These are phyloP conservation scores for Rhinichthys klamathensis DNA, from an alignment of 2,113 vertebrate species.

Conservation along the genomic window DNA sequence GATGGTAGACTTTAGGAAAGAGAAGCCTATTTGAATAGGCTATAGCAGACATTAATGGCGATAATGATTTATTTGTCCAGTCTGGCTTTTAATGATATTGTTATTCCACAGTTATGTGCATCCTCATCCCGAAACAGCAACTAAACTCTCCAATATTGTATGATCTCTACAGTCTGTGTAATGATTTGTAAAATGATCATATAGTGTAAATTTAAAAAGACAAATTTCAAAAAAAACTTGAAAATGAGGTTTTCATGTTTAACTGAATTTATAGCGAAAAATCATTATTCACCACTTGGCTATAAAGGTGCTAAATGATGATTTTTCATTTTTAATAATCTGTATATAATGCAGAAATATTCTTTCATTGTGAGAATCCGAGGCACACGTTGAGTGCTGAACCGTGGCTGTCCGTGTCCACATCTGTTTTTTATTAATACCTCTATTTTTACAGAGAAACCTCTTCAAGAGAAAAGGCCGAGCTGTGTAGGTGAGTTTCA, in stretches of 20 bases:
- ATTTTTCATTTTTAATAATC: constrained; percentile 1
- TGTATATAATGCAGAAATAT: neutral
- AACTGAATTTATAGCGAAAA: neutral
- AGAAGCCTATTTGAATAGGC: constrained; percentile 92
- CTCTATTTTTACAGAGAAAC: constrained; percentile 76
- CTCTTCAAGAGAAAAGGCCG: constrained; percentile 71
- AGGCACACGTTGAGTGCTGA: neutral
- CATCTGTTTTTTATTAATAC: constrained; percentile 79
- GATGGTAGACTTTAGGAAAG: constrained; percentile 94
- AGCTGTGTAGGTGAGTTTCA: constrained; percentile 77
- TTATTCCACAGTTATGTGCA: constrained; percentile 91
- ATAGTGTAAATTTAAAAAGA: constrained; percentile 48
- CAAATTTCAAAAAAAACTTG: neutral
- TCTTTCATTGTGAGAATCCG: neutral
- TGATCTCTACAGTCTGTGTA: constrained; percentile 63
- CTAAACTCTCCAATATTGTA: constrained; percentile 67
- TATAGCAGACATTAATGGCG: constrained; percentile 97
- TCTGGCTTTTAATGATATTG: constrained; percentile 93
- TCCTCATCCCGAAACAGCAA: constrained; percentile 80
- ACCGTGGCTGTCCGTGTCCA: constrained; percentile 73
- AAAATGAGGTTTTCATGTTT: neutral
- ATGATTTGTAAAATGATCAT: constrained; percentile 78
- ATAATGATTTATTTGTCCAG: constrained; percentile 91
- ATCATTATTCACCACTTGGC: neutral
- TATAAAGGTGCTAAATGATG: constrained; percentile 2